Conservation (phyloP, 1,140 invertebrate genomes). For the Drosophila truncata region DNA sequence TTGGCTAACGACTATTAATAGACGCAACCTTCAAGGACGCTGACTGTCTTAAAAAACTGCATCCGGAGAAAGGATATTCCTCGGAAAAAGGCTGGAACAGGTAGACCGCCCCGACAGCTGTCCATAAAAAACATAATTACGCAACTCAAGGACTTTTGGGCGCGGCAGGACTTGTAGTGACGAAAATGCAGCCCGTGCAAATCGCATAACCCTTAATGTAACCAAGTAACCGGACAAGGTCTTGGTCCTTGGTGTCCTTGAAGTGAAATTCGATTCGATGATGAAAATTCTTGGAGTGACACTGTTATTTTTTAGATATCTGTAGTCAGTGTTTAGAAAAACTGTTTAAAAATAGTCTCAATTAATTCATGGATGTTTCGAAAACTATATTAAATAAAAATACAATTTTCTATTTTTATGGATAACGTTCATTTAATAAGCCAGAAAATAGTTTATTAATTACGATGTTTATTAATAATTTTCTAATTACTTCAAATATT, state of each 20-base stretch:
- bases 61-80: constrained; percentile 64
- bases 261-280: constrained; percentile 5
- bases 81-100: constrained; percentile 61
- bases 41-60: constrained; percentile 32
- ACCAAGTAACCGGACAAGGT: constrained; percentile 8
- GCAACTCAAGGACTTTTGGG: constrained; percentile 63
- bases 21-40: constrained; percentile 50
- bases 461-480: too few relatives aligned
- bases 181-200: constrained; percentile 40
- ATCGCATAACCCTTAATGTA: constrained; percentile 65
- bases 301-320: neutral
- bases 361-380: neutral
- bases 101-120: constrained; percentile 50
- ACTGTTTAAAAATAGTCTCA: too few relatives aligned
- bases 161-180: constrained; percentile 60
- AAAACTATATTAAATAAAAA: too few relatives aligned
- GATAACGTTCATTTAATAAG: too few relatives aligned
- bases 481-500: too few relatives aligned
- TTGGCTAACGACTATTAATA: constrained; percentile 31
- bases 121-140: constrained; percentile 75
- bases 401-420: too few relatives aligned
- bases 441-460: too few relatives aligned
- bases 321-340: too few relatives aligned
- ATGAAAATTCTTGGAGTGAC: neutral
- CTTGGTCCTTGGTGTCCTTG: constrained; percentile 47